These are phyloP conservation scores for Heliconius himera DNA, from an alignment of 1,140 invertebrate species.

Conservation along the genomic window DNA sequence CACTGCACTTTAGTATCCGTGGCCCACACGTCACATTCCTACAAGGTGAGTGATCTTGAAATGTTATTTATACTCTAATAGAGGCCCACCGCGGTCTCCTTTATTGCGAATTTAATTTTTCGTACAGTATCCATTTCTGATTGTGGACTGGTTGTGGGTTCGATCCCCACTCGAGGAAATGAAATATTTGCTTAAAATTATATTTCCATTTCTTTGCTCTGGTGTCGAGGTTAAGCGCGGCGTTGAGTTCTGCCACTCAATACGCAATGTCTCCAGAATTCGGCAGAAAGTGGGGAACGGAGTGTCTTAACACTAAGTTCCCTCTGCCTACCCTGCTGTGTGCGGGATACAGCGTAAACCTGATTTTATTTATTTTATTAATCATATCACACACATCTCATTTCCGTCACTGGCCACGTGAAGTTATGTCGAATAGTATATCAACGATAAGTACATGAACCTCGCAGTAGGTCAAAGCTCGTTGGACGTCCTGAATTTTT, in stretches of 20 bases:
- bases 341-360: too few relatives aligned
- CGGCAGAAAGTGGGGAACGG: too few relatives aligned
- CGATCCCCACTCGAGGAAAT: too few relatives aligned
- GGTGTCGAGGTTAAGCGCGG: too few relatives aligned
- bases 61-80: constrained; percentile 9
- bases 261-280: too few relatives aligned
- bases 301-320: too few relatives aligned
- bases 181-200: too few relatives aligned
- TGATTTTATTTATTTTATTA: too few relatives aligned
- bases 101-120: not conserved
- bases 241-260: too few relatives aligned
- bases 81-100: not conserved
- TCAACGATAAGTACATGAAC: not conserved
- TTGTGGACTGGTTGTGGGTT: too few relatives aligned
- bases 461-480: constrained; percentile 62
- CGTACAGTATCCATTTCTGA: not conserved
- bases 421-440: not conserved
- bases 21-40: constrained; percentile 22
- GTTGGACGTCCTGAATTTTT: constrained; percentile 73
- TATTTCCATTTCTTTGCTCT: too few relatives aligned
- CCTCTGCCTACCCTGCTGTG: too few relatives aligned
- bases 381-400: not conserved
- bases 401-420: not conserved
- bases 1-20: constrained; percentile 49
- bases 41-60: constrained; percentile 14